Conservation (phyloP, 35 echinoderm and acorn worm species). For the Ophioderma brevispina region DNA sequence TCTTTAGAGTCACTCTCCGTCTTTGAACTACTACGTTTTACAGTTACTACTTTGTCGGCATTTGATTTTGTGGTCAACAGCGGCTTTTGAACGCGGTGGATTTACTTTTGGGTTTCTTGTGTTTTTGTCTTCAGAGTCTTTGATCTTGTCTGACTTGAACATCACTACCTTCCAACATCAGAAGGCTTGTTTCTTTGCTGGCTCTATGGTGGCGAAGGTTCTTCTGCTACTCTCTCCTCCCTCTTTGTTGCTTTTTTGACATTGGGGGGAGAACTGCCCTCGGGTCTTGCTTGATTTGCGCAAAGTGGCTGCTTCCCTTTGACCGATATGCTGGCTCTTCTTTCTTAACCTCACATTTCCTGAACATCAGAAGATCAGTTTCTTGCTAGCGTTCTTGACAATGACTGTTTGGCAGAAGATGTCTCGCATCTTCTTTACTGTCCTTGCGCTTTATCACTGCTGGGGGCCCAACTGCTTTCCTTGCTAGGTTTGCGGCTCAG, state of each 20-base stretch:
- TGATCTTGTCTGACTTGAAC: no score
- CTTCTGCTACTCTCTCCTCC: not conserved
- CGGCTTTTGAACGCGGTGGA: not conserved
- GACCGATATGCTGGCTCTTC: not conserved
- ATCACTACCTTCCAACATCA: no score
- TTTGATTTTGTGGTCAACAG: not conserved
- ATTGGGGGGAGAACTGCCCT: not conserved
- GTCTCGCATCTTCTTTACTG: not conserved
- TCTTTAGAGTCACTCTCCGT: not conserved
- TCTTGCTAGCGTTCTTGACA: not conserved
- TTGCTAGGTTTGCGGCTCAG: not conserved
- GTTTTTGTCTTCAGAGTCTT: no score
- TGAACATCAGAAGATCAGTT: not conserved
- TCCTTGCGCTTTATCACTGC: not conserved
- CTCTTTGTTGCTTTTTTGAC: not conserved
- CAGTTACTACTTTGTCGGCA: not conserved
- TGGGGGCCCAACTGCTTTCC: not conserved
- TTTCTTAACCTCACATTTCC: not conserved
- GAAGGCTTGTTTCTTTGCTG: no score
- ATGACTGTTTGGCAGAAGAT: not conserved
- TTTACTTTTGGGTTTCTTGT: not conserved
- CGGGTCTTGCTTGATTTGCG: not conserved
- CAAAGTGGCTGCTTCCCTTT: no score
- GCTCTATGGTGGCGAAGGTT: not conserved
- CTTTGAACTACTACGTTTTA: not conserved